Evolutionary conservation across 1,140 invertebrate genomes (phyloP).

Genomic region (Lucilia sericata): DNA sequence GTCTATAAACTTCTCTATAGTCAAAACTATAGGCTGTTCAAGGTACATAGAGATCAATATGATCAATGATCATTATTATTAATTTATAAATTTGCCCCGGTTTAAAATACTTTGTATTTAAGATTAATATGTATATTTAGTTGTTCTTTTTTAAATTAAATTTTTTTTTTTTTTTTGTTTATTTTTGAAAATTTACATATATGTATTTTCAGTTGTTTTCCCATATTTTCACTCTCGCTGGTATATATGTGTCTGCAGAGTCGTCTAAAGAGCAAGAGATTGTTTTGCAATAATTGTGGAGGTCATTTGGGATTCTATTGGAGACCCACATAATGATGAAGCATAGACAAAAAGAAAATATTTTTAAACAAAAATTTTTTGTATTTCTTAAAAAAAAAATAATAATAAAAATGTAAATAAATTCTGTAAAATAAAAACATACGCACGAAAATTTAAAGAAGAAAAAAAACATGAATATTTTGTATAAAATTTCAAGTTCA

Average conservation of each 20-base stretch:
- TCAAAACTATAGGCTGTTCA: too few relatives aligned
- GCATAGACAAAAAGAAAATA: neutral
- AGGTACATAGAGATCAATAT: too few relatives aligned
- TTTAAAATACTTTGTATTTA: too few relatives aligned
- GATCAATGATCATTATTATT: too few relatives aligned
- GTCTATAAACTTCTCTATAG: too few relatives aligned
- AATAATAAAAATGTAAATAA: constrained; percentile 22
- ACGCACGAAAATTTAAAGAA: neutral
- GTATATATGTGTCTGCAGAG: constrained; percentile 62
- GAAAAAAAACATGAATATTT: neutral
- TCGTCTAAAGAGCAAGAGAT: constrained; percentile 60
- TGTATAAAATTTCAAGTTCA: neutral
- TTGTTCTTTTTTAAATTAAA: neutral
- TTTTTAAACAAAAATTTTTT: neutral
- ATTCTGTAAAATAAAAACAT: neutral
- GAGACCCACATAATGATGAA: constrained; percentile 54
- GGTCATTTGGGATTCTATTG: constrained; percentile 64
- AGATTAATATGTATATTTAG: neutral
- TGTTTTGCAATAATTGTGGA: constrained; percentile 64
- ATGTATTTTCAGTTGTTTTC: constrained; percentile 58
- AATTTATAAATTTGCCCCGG: too few relatives aligned
- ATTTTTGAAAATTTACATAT: constrained; percentile 4
- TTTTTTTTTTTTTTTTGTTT: constrained; percentile 33
- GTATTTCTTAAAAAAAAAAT: neutral
- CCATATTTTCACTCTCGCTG: constrained; percentile 60